Evolutionary conservation across 2,888 invertebrate species (phyloP), one percentile per base, ranked within the genome.

Genomic region (Pardosa pseudoannulata): DNA sequence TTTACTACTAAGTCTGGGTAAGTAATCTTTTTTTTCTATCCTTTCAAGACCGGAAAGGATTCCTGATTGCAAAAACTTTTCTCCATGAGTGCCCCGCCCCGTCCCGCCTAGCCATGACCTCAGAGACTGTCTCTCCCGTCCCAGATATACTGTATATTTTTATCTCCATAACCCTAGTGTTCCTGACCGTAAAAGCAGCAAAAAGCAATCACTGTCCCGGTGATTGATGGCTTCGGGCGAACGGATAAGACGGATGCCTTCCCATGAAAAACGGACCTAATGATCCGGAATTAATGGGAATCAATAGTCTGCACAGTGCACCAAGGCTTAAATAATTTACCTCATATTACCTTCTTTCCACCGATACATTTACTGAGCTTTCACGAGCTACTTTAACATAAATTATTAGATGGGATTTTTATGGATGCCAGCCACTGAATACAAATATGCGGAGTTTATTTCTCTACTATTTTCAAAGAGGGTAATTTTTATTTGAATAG

Each of bases 261-360:
- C 46, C 32, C 74, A 73, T 71, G 76, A 83, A 83, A 83, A 83
- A 76, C 83, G 76, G 46, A 78, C 74, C 76, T 83, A 83, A 83
- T 83, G 83, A 83, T 83, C 76, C 76, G 50, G 41, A 46, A 71
- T 72, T 72, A 71, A 76, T 76, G 72, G 70, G 83, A 76, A 83
- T 83, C 83, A 83, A 83, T 83, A 78, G 83, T 83, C 71, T 64
- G 71, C 39, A 64, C 39, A 27, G 23, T 62, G 67, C 28, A 46
- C 28, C 46, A 56, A 70, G 81, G 75, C 71, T 83, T 64, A 83
- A 83, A 83, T 83, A 83, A 83, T 83, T 83, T 83, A 76, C 83
- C 76, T 64, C 83, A 72, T 70, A 83, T 76, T 76, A 71, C 83
- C 76, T 83, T 76, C 76, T 83, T 2, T 71, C 76, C 56, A 13